Percentiles rank a stretch among this genome's conserved stretches.
Conservation (phyloP, 2,113 vertebrate genomes). For the Gobio gobio region DNA sequence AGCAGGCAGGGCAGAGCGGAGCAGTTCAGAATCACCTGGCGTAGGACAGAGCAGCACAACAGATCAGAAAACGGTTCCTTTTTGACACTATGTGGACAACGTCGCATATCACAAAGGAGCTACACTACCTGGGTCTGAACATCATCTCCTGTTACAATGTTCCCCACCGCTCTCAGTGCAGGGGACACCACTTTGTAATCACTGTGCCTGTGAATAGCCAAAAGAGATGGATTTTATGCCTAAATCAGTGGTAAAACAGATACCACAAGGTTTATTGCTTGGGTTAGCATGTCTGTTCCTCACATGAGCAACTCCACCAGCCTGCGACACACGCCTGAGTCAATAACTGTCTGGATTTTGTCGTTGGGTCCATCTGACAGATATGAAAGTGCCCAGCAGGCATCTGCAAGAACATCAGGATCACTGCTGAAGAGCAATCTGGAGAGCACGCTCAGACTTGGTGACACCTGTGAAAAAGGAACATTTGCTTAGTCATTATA, state of each 20-base stretch:
- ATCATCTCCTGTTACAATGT: constrained; percentile 92
- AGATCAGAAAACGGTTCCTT: background rate
- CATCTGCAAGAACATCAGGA: constrained; percentile 89
- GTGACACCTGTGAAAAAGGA: constrained; percentile 80
- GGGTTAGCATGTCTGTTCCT: constrained; percentile 57
- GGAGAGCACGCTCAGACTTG: constrained; percentile 87
- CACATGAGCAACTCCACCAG: constrained; percentile 93
- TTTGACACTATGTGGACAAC: background rate
- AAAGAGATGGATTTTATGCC: background rate
- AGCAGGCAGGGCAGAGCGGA: constrained; percentile 90
- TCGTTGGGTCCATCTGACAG: constrained; percentile 92
- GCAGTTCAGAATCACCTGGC: constrained; percentile 90
- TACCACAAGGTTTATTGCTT: background rate
- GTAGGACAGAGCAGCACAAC: constrained; percentile 17
- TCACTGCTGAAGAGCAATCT: constrained; percentile 90
- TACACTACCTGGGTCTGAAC: constrained; percentile 88
- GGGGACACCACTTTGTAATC: constrained; percentile 93
- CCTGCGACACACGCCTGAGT: constrained; percentile 91
- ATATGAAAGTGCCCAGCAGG: constrained; percentile 93
- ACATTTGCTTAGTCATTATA: background rate
- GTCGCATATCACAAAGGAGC: background rate
- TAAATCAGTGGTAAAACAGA: background rate
- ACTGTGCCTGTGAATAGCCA: constrained; percentile 78
- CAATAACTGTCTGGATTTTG: constrained; percentile 93
- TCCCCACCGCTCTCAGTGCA: constrained; percentile 89